These are phyloP conservation scores for Podotricha telesiphe DNA, from an alignment of 2,888 invertebrate genomes.

Conservation along the genomic window DNA sequence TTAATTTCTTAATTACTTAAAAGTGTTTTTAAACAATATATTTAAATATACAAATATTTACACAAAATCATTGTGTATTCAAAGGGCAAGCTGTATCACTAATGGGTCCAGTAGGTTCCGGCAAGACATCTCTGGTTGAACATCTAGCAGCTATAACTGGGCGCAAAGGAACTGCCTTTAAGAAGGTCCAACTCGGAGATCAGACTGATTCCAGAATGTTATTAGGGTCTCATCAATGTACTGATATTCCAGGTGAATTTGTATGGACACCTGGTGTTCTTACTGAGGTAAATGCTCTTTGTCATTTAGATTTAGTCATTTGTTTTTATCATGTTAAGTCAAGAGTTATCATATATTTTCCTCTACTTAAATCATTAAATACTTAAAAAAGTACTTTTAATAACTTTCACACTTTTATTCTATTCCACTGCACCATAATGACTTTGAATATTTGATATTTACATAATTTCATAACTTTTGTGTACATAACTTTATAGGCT, in stretches of 20 bases:
- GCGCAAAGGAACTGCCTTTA: constrained; percentile 74
- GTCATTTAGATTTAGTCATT: too few species aligned
- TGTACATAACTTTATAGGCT: constrained; percentile 79
- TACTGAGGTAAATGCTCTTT: constrained; percentile 85
- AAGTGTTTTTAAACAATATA: too few species aligned
- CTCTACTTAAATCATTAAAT: too few species aligned
- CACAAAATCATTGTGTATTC: constrained; percentile 20
- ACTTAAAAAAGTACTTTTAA: too few species aligned
- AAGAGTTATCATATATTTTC: too few species aligned
- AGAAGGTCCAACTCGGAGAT: constrained; percentile 97
- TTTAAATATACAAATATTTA: too few species aligned
- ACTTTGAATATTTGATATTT: too few species aligned
- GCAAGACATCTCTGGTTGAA: constrained; percentile 96
- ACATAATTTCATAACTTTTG: not conserved
- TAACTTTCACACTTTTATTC: too few species aligned
- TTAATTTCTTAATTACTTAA: too few species aligned
- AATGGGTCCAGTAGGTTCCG: constrained; percentile 95
- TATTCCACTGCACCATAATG: too few species aligned
- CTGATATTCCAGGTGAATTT: constrained; percentile 98
- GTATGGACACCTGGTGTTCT: constrained; percentile 97
- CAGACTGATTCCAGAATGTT: constrained; percentile 98
- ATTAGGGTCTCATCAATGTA: constrained; percentile 96
- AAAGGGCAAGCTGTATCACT: constrained; percentile 87
- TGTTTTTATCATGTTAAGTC: too few species aligned
- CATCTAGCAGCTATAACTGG: constrained; percentile 93